A percentile compares a stretch with the other conserved stretches of the same genome.
Conservation (phyloP, 2,888 invertebrate species). For the Nasonovia ribisnigri region DNA sequence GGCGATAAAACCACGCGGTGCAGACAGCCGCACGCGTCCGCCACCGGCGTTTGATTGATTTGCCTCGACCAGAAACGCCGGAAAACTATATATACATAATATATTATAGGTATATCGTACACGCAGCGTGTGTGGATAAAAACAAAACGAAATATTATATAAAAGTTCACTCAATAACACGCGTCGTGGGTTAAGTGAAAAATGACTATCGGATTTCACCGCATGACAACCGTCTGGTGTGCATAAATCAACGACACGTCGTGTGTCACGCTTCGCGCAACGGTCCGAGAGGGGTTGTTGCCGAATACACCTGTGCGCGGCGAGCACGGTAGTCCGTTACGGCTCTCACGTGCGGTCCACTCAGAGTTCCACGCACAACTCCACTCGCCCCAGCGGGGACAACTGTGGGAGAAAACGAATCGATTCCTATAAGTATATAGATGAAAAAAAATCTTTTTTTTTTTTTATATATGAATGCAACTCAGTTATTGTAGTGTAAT, state of each 20-base stretch:
- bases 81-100: background rate
- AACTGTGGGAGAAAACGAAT: background rate
- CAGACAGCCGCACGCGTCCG: background rate
- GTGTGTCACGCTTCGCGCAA: background rate
- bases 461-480: too few species aligned
- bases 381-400: background rate
- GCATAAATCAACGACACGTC: constrained; percentile 48
- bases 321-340: background rate
- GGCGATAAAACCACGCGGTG: background rate
- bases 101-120: too few species aligned
- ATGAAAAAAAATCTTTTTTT: too few species aligned
- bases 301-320: constrained; percentile 15
- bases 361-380: background rate
- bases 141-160: constrained; percentile 13
- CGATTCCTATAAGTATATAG: background rate
- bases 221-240: constrained; percentile 38
- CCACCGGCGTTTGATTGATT: constrained; percentile 43
- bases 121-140: background rate
- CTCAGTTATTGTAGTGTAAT: too few species aligned
- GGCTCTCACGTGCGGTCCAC: background rate
- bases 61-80: background rate
- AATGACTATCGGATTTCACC: constrained; percentile 45
- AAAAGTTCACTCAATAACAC: constrained; percentile 47
- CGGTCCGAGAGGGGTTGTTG: background rate
- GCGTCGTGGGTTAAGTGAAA: constrained; percentile 46